Percentiles rank a stretch among this genome's conserved stretches.
Evolutionary conservation across 1,140 invertebrate genomes (phyloP).

Genomic region (Amyelois transitella): DNA sequence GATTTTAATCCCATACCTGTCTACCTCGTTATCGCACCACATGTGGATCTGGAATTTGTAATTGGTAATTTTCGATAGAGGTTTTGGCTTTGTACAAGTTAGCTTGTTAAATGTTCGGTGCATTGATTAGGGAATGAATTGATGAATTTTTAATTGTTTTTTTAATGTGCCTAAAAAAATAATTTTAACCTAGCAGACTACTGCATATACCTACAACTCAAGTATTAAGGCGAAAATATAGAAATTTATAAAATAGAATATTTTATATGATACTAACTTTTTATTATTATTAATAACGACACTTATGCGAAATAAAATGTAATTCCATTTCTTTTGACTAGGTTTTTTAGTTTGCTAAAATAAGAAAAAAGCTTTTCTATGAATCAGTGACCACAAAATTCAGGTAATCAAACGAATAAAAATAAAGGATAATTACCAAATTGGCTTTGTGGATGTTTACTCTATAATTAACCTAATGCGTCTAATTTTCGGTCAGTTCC

Average conservation of each 20-base stretch:
- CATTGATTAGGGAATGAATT: neutral
- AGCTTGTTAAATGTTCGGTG: neutral
- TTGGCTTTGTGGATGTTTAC: constrained; percentile 45
- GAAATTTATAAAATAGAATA: too few relatives aligned
- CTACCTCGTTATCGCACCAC: neutral
- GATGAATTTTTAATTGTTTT: too few relatives aligned
- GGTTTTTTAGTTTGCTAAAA: too few relatives aligned
- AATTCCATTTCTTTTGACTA: too few relatives aligned
- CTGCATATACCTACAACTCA: too few relatives aligned
- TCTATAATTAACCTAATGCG: constrained; percentile 67
- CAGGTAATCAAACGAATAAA: neutral
- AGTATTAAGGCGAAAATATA: too few relatives aligned
- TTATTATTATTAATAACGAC: too few relatives aligned
- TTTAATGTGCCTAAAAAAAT: too few relatives aligned
- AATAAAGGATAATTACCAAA: constrained; percentile 31
- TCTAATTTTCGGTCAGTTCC: constrained; percentile 47
- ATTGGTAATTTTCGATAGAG: neutral
- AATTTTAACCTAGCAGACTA: too few relatives aligned
- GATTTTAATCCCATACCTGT: constrained; percentile 7
- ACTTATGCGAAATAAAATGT: too few relatives aligned
- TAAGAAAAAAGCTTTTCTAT: too few relatives aligned
- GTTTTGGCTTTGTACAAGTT: neutral
- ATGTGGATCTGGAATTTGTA: neutral
- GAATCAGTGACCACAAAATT: neutral
- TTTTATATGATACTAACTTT: too few relatives aligned